Conservation (phyloP, 2,113 vertebrate genomes). For the Calidris pugnax region DNA sequence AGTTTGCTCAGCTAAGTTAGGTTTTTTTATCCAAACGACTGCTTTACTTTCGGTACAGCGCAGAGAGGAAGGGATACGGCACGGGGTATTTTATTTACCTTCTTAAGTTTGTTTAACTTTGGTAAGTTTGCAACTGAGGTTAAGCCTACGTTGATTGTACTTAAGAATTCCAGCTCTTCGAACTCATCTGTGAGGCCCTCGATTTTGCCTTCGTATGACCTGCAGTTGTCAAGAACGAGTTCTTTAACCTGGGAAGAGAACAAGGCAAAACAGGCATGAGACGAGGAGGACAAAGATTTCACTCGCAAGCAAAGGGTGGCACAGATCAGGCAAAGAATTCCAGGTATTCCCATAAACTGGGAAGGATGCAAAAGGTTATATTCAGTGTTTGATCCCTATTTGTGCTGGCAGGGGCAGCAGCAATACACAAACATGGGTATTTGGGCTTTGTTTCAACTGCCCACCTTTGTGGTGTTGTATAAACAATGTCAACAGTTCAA, state of each 20-base stretch:
- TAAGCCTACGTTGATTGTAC: slow-evolving; percentile 97
- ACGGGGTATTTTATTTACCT: slow-evolving; percentile 73
- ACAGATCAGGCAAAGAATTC: background rate
- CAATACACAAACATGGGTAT: background rate
- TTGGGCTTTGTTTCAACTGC: background rate
- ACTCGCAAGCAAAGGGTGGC: background rate
- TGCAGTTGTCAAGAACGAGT: slow-evolving; percentile 96
- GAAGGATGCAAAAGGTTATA: background rate
- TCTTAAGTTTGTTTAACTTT: slow-evolving; percentile 98
- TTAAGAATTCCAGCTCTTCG: slow-evolving; percentile 96
- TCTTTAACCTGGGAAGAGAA: slow-evolving; percentile 88
- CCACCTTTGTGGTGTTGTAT: background rate
- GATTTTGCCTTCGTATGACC: slow-evolving; percentile 94
- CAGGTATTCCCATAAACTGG: background rate
- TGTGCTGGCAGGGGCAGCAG: background rate
- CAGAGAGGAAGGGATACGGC: background rate
- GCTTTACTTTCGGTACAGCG: fast-evolving
- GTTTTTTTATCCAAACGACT: background rate
- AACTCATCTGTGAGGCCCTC: slow-evolving; percentile 97
- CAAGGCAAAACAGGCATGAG: fast-evolving
- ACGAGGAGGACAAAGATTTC: background rate
- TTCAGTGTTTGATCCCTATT: background rate
- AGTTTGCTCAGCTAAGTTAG: background rate
- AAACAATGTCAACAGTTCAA: background rate
- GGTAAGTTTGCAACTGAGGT: slow-evolving; percentile 94